Evolutionary conservation across 2,113 vertebrate species (phyloP).

Genomic region (Regulus satrapa): DNA sequence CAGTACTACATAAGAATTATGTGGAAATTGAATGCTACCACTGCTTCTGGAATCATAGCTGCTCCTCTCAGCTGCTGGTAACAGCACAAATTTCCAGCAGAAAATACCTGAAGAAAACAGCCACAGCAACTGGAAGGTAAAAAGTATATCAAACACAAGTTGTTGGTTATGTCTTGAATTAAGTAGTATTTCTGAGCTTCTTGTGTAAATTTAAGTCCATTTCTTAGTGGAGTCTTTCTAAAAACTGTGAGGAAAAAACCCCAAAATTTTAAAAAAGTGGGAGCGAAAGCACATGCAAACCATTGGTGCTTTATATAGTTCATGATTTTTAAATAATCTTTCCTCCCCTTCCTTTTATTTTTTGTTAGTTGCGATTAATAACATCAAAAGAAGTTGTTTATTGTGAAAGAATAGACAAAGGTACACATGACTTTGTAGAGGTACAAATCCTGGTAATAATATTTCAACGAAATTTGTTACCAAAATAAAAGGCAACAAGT

Average conservation of each 20-base stretch:
- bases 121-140: background rate
- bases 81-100: background rate
- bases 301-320: background rate
- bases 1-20: background rate
- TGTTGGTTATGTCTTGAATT: background rate
- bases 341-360: accelerated
- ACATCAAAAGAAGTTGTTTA: background rate
- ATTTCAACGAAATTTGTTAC: background rate
- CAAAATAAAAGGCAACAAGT: background rate
- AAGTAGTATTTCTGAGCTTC: background rate
- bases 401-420: background rate
- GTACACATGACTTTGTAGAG: background rate
- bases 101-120: background rate
- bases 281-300: background rate
- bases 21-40: background rate
- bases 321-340: background rate
- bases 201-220: background rate
- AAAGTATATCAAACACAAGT: background rate
- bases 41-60: background rate
- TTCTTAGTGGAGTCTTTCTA: background rate
- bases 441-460: background rate
- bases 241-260: no score
- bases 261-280: no score
- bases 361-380: background rate
- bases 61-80: background rate